Evolutionary conservation across 2,797 vertebrate genomes (phyloP), one percentile per base, ranked within the genome.

Genomic region (Epinephelus malabaricus): DNA sequence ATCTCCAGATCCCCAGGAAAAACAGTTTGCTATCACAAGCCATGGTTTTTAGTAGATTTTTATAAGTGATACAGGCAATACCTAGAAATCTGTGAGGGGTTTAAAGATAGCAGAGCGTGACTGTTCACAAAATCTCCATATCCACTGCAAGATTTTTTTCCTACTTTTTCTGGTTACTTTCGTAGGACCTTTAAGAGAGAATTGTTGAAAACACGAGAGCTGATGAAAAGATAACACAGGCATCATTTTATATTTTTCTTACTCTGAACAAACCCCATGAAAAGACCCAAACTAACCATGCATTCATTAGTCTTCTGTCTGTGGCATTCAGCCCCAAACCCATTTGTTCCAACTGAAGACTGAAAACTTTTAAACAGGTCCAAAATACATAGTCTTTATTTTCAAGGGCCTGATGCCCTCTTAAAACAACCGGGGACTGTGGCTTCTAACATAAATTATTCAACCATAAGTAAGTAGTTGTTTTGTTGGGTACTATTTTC

Each of bases 21-120:
- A 56, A 60, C 1, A 19, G 55, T 59, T 72, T n/a, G 3, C 17
- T 2, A 67, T 71, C 25, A 46, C 6, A 1, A 71, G 10, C 18
- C n/a, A 60, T 21, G 27, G 5, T 12, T 65, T 45, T 27, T 47
- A 56, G 23, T 46, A 45, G 53, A 74, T 62, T 51, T 67, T 51
- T 12, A 43, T 13, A 12, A n/a, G 11, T 62, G 53, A 73, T 68
- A 45, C 9, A 3, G 40, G 4, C 4, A n/a, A 25, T 8, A 63
- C 18, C 34, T 38, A 51, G 5, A 23, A 7, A 40, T 54, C 67
- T 25, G 2, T 25, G 49, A 34, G 40, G 55, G n/a, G 68, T 46
- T 59, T 45, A 25, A 55, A 43, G 25, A 60, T 43, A 10, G 61
- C 12, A 61, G 10, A 18, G 25, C 40, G 27, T 34, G 34, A 6